Evolutionary conservation across 1,140 invertebrate species (phyloP).

Genomic region (Leptinotarsa undecemlineata): DNA sequence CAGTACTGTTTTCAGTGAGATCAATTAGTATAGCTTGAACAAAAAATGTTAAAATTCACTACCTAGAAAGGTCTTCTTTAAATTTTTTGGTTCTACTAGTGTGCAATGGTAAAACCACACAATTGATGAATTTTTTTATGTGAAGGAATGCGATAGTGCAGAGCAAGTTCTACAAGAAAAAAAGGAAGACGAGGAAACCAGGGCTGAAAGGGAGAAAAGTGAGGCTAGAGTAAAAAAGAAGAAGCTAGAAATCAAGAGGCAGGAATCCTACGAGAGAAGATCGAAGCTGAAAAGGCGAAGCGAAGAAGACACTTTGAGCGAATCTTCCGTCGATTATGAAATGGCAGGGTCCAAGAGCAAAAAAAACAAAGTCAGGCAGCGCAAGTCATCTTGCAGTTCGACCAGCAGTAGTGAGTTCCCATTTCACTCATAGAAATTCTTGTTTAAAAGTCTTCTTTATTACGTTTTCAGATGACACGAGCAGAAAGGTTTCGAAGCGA

Average conservation of each 20-base stretch:
- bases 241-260: conserved; percentile 36
- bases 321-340: conserved; percentile 40
- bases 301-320: conserved; percentile 37
- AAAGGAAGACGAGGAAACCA: background rate
- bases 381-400: conserved; percentile 21
- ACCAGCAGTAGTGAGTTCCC: conserved; percentile 2
- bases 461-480: conserved; percentile 6
- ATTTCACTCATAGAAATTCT: background rate
- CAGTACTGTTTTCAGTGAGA: no score
- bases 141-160: conserved; percentile 28
- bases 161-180: conserved; percentile 30
- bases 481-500: conserved; percentile 27
- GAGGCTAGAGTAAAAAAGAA: conserved; percentile 16
- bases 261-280: conserved; percentile 42
- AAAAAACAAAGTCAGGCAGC: conserved; percentile 43
- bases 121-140: background rate
- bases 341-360: conserved; percentile 48
- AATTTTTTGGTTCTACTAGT: no score
- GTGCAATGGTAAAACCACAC: background rate
- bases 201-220: background rate
- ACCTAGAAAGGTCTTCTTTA: no score
- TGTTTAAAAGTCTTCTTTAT: background rate
- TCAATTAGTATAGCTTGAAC: no score
- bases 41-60: no score
- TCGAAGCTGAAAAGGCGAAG: conserved; percentile 36